Conservation (phyloP, 64 coral and sea anemone species). For the Pachyseris speciosa region DNA sequence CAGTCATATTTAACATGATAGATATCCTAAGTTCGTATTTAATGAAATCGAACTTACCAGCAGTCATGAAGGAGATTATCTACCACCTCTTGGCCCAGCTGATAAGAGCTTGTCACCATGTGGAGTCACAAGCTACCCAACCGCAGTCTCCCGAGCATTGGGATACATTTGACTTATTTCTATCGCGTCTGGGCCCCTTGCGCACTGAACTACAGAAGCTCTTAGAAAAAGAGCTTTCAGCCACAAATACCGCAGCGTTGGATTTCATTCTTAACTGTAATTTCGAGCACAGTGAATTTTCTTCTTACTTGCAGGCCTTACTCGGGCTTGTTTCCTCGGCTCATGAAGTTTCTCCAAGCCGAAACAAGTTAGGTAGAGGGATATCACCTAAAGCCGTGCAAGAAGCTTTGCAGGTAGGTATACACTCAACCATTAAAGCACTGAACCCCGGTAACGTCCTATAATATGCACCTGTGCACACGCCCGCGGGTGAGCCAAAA, state of each 20-base stretch:
- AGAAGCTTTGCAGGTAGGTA: constrained; percentile 27
- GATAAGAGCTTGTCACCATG: constrained; percentile 37
- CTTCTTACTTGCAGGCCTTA: constrained; percentile 91
- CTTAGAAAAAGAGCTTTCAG: constrained; percentile 92
- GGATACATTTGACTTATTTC: constrained; percentile 12
- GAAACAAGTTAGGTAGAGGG: constrained; percentile 4
- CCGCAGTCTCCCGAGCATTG: constrained; percentile 10
- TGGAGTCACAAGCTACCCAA: constrained; percentile 18
- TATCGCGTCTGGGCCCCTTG: constrained; percentile 74
- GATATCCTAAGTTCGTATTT: constrained; percentile 74
- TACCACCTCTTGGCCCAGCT: constrained; percentile 88
- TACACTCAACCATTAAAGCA: background rate
- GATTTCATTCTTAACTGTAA: constrained; percentile 95
- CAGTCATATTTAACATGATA: constrained; percentile 40
- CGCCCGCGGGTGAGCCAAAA: no score
- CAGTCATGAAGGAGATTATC: constrained; percentile 76
- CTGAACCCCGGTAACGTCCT: no score
- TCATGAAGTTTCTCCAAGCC: constrained; percentile 51
- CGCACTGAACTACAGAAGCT: constrained; percentile 86
- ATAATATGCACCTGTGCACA: no score
- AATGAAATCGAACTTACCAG: constrained; percentile 71
- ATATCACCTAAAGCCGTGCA: background rate
- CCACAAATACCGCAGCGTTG: constrained; percentile 76
- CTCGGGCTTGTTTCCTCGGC: constrained; percentile 81
- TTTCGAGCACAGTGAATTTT: constrained; percentile 95